phyloP scores from a whole-genome alignment of 2,888 invertebrate species.

The Caenorhabditis plicata region DNA sequence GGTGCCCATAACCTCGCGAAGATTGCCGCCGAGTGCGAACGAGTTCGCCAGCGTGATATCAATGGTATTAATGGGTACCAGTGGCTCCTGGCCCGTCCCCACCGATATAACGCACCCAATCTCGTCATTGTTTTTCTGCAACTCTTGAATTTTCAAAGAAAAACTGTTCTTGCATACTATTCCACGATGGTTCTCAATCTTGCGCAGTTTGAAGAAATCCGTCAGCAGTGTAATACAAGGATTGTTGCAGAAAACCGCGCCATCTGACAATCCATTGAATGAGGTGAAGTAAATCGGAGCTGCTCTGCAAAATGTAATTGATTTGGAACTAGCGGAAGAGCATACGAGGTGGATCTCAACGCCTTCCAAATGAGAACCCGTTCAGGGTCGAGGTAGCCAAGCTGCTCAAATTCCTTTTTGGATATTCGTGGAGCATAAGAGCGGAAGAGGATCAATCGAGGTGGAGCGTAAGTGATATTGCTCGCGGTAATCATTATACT shows the following conservation, averaged over 20 bases:
- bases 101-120: constrained; percentile 79
- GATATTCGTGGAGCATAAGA: constrained; percentile 33
- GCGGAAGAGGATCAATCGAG: constrained; percentile 35
- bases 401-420: constrained; percentile 28
- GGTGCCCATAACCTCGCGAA: constrained; percentile 80
- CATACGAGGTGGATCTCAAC: constrained; percentile 34
- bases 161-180: constrained; percentile 6
- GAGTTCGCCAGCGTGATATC: constrained; percentile 27
- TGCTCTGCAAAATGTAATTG: constrained; percentile 14
- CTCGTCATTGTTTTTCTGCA: constrained; percentile 65
- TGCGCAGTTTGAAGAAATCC: constrained; percentile 35
- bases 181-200: constrained; percentile 32
- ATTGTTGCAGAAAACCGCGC: constrained; percentile 43
- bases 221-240: constrained; percentile 37
- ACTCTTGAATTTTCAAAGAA: neutral
- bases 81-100: constrained; percentile 72
- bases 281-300: constrained; percentile 39
- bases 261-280: constrained; percentile 39
- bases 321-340: neutral
- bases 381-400: constrained; percentile 37
- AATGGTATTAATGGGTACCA: constrained; percentile 63
- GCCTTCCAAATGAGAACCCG: constrained; percentile 39
- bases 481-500: constrained; percentile 38
- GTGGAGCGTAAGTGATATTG: constrained; percentile 23
- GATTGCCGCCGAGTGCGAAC: constrained; percentile 69